phyloP scores from a whole-genome alignment of 2,888 invertebrate genomes.

The Caenorhabditis panamensis region DNA sequence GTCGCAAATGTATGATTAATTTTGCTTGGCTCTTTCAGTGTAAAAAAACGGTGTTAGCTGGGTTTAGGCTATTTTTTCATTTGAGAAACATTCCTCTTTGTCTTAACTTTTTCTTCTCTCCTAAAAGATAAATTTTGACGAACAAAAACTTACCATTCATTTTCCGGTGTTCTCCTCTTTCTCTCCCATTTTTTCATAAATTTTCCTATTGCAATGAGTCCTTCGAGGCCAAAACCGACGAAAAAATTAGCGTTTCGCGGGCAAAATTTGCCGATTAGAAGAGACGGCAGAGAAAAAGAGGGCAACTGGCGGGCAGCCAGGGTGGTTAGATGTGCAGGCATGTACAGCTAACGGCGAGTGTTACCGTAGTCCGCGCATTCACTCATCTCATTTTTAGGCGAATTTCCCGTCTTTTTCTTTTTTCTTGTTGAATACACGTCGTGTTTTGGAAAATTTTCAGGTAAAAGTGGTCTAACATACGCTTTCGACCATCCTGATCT shows the following conservation, averaged over 20 bases:
- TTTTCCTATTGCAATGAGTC: not conserved
- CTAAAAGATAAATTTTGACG: not conserved
- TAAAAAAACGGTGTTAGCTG: too few relatives aligned
- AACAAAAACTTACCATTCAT: too few relatives aligned
- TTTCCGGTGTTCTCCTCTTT: not conserved
- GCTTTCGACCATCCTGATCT: not conserved
- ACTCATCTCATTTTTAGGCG: conserved; percentile 6
- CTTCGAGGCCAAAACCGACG: conserved; percentile 10
- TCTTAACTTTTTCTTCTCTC: too few relatives aligned
- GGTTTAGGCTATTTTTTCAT: too few relatives aligned
- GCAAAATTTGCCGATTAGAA: too few relatives aligned
- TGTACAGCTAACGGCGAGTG: conserved; percentile 37
- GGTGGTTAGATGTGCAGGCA: conserved; percentile 58
- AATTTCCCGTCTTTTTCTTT: conserved; percentile 37
- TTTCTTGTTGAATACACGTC: conserved; percentile 26
- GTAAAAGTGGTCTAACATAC: not conserved
- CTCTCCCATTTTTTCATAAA: conserved; percentile 5
- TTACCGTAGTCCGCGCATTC: conserved; percentile 42
- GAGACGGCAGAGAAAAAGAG: conserved; percentile 9
- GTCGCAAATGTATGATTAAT: too few relatives aligned
- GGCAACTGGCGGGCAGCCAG: conserved; percentile 46
- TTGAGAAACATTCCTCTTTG: too few relatives aligned
- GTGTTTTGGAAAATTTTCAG: conserved; percentile 3
- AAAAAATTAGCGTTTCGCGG: too few relatives aligned
- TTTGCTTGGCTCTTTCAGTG: too few relatives aligned